phyloP scores from a whole-genome alignment of 1,140 invertebrate species.

The Lucilia sericata region DNA sequence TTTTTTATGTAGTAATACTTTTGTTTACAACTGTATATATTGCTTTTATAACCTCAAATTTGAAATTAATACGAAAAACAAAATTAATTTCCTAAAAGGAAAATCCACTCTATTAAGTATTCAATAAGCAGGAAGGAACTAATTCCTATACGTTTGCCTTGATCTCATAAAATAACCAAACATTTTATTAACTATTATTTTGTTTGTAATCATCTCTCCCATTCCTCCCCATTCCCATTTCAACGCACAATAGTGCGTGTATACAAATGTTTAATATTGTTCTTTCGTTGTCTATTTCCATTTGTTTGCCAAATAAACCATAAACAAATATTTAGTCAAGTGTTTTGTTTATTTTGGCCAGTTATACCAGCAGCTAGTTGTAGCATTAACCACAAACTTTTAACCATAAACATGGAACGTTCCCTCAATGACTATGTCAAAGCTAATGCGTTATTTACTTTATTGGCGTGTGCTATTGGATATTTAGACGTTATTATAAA shows the following conservation, averaged over 20 bases:
- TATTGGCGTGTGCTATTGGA: background rate
- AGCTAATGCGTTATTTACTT: background rate
- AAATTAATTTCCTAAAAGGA: slow-evolving; percentile 7
- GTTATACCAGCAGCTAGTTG: background rate
- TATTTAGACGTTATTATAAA: background rate
- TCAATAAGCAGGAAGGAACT: no score
- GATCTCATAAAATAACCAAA: no score
- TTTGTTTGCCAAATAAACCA: slow-evolving; percentile 22
- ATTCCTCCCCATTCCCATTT: no score
- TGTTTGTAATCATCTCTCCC: no score
- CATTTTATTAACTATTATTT: no score
- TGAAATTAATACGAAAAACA: slow-evolving; percentile 20
- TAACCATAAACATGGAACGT: background rate
- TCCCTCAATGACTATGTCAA: background rate
- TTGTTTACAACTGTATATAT: no score
- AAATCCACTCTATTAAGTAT: background rate
- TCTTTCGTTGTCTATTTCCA: background rate
- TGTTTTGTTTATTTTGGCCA: slow-evolving; percentile 6
- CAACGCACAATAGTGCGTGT: no score
- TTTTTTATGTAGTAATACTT: no score
- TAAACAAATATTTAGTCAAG: slow-evolving; percentile 9
- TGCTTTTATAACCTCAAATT: no score
- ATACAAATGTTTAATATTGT: no score
- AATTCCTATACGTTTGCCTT: no score
- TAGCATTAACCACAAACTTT: background rate